Percentiles rank a stretch among this genome's conserved stretches.
Conservation (phyloP, 1,140 invertebrate species). For the Pinna nobilis region DNA sequence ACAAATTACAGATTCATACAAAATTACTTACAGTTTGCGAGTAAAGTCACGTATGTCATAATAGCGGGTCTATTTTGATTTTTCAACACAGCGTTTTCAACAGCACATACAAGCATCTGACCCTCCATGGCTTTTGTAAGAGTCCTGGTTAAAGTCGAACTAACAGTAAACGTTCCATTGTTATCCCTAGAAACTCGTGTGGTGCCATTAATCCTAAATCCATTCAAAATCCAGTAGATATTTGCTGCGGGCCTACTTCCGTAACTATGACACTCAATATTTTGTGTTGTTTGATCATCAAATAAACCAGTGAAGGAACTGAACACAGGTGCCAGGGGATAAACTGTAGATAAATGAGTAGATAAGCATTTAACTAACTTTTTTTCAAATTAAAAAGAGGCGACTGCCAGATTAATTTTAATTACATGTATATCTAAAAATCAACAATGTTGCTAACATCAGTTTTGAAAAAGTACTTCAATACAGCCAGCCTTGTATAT, state of each 20-base stretch:
- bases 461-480: too few species aligned
- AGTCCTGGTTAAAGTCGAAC: neutral
- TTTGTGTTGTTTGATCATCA: slow-evolving; percentile 25
- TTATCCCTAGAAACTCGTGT: slow-evolving; percentile 1
- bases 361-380: too few species aligned
- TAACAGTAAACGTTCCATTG: slow-evolving; percentile 41
- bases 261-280: slow-evolving; percentile 33
- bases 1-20: neutral
- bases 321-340: slow-evolving; percentile 35
- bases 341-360: slow-evolving; percentile 23
- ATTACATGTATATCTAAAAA: too few species aligned
- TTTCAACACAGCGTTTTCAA: slow-evolving; percentile 39
- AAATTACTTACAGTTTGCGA: slow-evolving; percentile 43
- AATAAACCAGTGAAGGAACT: slow-evolving; percentile 38
- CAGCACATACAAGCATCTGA: slow-evolving; percentile 40
- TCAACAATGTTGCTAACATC: too few species aligned
- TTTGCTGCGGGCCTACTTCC: slow-evolving; percentile 44
- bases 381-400: too few species aligned
- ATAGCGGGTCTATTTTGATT: slow-evolving; percentile 13
- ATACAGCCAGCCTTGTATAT: too few species aligned
- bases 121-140: slow-evolving; percentile 42
- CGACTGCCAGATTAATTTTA: too few species aligned
- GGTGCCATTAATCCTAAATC: neutral
- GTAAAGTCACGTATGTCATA: slow-evolving; percentile 25
- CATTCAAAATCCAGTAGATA: slow-evolving; percentile 44